A percentile compares a stretch with the other conserved stretches of the same genome.
These are phyloP conservation scores for Eptesicus fuscus DNA, from an alignment of 2,113 vertebrate genomes.

Conservation along the genomic window DNA sequence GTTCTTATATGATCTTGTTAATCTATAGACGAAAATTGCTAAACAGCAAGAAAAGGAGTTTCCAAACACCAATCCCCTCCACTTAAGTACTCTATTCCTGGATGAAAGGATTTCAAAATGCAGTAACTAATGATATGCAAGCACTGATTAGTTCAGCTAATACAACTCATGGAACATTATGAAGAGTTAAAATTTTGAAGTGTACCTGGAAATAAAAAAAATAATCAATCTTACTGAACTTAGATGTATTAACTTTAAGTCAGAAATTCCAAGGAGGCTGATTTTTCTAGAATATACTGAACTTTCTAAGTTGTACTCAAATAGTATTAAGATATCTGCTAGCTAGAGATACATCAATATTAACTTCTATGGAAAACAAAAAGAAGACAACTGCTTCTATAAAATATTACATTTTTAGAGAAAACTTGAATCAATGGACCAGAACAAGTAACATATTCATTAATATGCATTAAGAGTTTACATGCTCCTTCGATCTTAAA, in stretches of 20 bases:
- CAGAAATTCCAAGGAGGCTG: constrained; percentile 11
- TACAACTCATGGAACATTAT: background rate
- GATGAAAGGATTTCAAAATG: background rate
- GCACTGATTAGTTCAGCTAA: background rate
- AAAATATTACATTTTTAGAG: background rate
- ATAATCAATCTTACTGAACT: background rate
- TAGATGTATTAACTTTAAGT: background rate
- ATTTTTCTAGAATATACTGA: constrained; percentile 9
- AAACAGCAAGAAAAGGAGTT: background rate
- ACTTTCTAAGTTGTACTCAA: background rate
- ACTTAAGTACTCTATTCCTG: background rate
- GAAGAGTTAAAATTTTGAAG: background rate
- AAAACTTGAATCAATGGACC: background rate
- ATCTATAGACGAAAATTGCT: background rate
- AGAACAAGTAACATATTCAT: background rate
- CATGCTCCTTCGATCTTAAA: background rate
- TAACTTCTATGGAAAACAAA: background rate
- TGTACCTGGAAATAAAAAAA: background rate
- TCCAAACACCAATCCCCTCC: background rate
- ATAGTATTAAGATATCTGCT: background rate
- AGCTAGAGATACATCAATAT: background rate
- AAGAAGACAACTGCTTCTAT: background rate
- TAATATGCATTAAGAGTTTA: constrained; percentile 3
- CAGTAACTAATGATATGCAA: background rate
- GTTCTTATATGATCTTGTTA: background rate